A percentile compares a stretch with the other conserved stretches of the same genome.
Conservation (phyloP, 2,797 vertebrate species). For the Loris lydekkerianus region DNA sequence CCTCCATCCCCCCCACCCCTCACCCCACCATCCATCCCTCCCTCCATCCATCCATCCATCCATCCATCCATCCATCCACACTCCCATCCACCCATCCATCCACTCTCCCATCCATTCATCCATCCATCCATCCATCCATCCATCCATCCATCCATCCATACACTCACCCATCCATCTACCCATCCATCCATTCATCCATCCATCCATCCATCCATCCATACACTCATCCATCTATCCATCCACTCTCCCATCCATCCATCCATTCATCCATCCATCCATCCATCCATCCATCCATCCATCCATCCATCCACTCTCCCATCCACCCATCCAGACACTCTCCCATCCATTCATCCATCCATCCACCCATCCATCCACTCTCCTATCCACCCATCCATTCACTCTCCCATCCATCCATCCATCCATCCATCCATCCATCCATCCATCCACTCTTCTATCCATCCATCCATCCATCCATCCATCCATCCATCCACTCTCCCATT, state of each 20-base stretch:
- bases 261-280: accelerated
- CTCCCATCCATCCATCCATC: background rate
- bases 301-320: accelerated
- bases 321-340: too few relatives aligned
- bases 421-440: too few relatives aligned
- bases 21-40: accelerated
- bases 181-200: too few relatives aligned
- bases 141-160: too few relatives aligned
- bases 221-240: background rate
- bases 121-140: background rate
- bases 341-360: too few relatives aligned
- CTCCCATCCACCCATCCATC: background rate
- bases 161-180: accelerated
- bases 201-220: accelerated
- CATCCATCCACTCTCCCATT: background rate
- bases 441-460: too few relatives aligned
- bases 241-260: accelerated
- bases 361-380: too few relatives aligned
- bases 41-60: accelerated
- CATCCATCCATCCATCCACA: accelerated
- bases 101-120: accelerated
- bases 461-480: too few relatives aligned
- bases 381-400: accelerated
- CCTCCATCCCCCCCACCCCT: too few relatives aligned
- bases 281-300: background rate